Evolutionary conservation across 1,140 invertebrate species (phyloP).

Genomic region (Laupala kohalensis): DNA sequence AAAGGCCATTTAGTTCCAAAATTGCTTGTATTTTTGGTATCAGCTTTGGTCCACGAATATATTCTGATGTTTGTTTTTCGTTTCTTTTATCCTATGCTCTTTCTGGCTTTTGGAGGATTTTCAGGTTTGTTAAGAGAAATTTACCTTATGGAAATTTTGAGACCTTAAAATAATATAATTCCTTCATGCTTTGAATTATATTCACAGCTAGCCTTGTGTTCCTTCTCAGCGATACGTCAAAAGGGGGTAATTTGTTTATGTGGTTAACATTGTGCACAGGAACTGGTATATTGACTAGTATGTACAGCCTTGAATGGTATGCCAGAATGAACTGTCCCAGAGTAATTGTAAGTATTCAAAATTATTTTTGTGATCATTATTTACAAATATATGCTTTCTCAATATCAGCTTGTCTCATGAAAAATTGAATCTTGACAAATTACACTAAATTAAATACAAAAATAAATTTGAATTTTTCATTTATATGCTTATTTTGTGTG

Average conservation of each 20-base stretch:
- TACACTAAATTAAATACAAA: background rate
- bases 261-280: slow-evolving; percentile 68
- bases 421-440: background rate
- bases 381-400: background rate
- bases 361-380: background rate
- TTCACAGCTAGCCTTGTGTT: slow-evolving; percentile 39
- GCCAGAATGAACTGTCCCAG: slow-evolving; percentile 62
- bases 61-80: slow-evolving; percentile 61
- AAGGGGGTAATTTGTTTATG: slow-evolving; percentile 61
- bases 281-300: slow-evolving; percentile 55
- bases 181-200: background rate
- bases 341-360: slow-evolving; percentile 20
- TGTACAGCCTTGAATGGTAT: slow-evolving; percentile 77
- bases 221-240: slow-evolving; percentile 35
- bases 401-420: background rate
- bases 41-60: slow-evolving; percentile 74
- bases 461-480: background rate
- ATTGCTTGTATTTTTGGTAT: slow-evolving; percentile 44
- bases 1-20: slow-evolving; percentile 38
- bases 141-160: background rate
- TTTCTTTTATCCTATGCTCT: slow-evolving; percentile 77
- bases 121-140: slow-evolving; percentile 29
- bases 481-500: background rate
- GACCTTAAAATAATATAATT: background rate
- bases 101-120: slow-evolving; percentile 50